Conservation (phyloP, 2,113 vertebrate genomes). For the Picathartes gymnocephalus region DNA sequence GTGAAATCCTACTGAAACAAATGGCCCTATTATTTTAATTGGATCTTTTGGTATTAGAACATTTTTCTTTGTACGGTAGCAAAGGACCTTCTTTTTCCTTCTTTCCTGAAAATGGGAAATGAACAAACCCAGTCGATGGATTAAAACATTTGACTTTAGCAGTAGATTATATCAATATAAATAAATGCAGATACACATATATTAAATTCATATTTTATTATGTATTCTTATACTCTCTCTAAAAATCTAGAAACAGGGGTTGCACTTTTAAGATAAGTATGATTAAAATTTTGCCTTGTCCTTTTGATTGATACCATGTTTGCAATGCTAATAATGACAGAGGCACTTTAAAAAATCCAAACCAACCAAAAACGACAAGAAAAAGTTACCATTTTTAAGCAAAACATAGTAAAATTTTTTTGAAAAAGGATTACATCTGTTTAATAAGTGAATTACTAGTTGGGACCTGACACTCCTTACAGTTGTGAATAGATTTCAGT, state of each 20-base stretch:
- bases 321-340: background rate
- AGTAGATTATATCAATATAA: background rate
- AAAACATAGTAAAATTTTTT: background rate
- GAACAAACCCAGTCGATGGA: background rate
- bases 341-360: background rate
- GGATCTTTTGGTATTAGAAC: conserved; percentile 62
- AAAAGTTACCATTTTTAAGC: background rate
- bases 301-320: background rate
- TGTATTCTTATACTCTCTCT: background rate
- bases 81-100: conserved; percentile 30
- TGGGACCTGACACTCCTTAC: background rate
- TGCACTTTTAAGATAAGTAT: background rate
- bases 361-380: background rate
- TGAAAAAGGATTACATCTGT: background rate
- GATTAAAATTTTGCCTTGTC: background rate
- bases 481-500: background rate
- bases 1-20: conserved; percentile 64
- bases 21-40: conserved; percentile 70
- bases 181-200: background rate
- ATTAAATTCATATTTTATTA: conserved; percentile 20
- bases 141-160: conserved; percentile 39
- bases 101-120: conserved; percentile 40
- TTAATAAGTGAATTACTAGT: background rate
- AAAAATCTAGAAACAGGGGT: background rate
- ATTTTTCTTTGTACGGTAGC: conserved; percentile 46